Evolutionary conservation across 2,888 invertebrate genomes (phyloP), one percentile per base, ranked within the genome.

Genomic region (Ennomos quercinarius): DNA sequence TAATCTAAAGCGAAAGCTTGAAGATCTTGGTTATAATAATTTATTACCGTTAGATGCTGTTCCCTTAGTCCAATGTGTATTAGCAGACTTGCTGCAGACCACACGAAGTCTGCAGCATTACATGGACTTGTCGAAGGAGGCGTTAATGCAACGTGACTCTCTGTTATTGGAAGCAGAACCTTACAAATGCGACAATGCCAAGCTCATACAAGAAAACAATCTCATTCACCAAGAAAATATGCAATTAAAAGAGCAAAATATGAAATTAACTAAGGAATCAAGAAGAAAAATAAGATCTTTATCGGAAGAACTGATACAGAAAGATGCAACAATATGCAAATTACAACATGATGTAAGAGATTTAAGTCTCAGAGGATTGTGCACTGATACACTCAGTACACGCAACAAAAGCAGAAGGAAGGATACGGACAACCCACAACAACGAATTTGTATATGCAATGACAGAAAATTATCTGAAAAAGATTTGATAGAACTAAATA

Each of bases 21-120:
- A 98, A 86, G 95, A 95, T 61, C 93, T 98, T 64, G 98, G 98
- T 1, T 98, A 98, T 80, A 94, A 94, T 44, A 96, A 97, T 76
- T 91, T 94, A 1, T 90, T 98, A 64, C 95, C 95, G 0, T 84
- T 95, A 10, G 97, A 98, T 64, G 95, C 96, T 44, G 93, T 98
- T 41, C 95, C 97, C 39, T 87, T 98, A 65, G 96, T 98, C 67
- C 96, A 97, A 86, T 95, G 95, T 77, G 84, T 98, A 59, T 89
- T 98, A 53, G 95, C 95, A 44, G 98, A 98, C 87, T 93, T 98
- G 59, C 93, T 98, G 62, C 96, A 96, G 81, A 98, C 98, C 9
- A 98, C 97, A n/a, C 95, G 96, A 70, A 97, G 96, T 77, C 91
- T 98, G 54, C 95, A 97, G 77, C 96, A 97, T 87, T 96, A 97